Conservation (phyloP, 2,888 invertebrate genomes). For the Drosophila heteroneura region DNA sequence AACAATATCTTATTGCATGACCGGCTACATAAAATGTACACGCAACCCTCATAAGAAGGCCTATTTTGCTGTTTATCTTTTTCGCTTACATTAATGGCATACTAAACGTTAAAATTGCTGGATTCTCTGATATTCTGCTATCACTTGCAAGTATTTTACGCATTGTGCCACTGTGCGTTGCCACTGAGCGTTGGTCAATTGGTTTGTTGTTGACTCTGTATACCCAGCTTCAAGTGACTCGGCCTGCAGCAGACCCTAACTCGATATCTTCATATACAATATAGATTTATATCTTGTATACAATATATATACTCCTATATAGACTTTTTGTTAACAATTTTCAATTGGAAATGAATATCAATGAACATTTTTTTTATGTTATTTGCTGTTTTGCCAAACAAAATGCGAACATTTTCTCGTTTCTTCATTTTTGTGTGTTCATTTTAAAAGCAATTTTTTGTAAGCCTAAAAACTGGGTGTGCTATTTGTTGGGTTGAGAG, state of each 20-base stretch:
- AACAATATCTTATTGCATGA: neutral
- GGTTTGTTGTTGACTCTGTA: slow-evolving; percentile 39
- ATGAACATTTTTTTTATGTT: slow-evolving; percentile 35
- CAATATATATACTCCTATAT: slow-evolving; percentile 7
- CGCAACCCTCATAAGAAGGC: neutral
- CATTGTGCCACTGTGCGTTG: slow-evolving; percentile 27
- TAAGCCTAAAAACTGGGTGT: slow-evolving; percentile 43
- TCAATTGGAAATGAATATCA: slow-evolving; percentile 57
- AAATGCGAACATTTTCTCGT: slow-evolving; percentile 22
- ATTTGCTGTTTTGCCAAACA: slow-evolving; percentile 41
- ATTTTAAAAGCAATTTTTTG: slow-evolving; percentile 41
- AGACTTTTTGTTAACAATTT: slow-evolving; percentile 48
- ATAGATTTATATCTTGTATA: too few relatives aligned
- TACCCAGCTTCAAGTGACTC: slow-evolving; percentile 26
- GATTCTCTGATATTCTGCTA: neutral
- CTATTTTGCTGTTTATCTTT: neutral
- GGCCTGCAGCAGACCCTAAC: slow-evolving; percentile 15
- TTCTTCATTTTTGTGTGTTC: slow-evolving; percentile 15
- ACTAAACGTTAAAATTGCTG: neutral
- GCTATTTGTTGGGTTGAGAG: slow-evolving; percentile 26
- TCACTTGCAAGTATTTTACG: neutral
- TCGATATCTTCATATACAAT: slow-evolving; percentile 7
- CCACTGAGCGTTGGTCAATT: slow-evolving; percentile 35
- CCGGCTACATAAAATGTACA: neutral
- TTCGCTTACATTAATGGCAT: neutral